Evolutionary conservation across 2,888 invertebrate species (phyloP).

Genomic region (Branchellion lobata): DNA sequence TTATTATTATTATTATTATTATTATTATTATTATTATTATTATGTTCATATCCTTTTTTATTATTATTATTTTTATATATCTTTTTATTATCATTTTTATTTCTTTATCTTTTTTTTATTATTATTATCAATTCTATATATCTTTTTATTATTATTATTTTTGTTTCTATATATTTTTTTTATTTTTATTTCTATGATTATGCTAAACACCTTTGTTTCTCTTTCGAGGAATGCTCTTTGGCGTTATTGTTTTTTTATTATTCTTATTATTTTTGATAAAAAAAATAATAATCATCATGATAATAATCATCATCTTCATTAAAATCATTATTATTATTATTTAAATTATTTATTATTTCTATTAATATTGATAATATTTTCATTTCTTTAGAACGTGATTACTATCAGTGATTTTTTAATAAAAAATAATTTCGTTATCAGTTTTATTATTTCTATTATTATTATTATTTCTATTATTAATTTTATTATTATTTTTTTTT

Average conservation of each 20-base stretch:
- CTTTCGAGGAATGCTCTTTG: too few species aligned
- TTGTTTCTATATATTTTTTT: neutral
- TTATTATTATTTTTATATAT: neutral
- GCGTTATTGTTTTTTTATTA: too few species aligned
- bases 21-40: neutral
- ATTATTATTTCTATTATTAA: too few species aligned
- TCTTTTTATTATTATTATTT: neutral
- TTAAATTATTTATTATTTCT: neutral
- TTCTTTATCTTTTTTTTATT: neutral
- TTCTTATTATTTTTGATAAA: neutral
- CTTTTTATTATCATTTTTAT: neutral
- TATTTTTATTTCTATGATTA: neutral
- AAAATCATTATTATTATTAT: conserved; percentile 15
- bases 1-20: neutral
- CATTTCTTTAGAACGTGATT: too few species aligned
- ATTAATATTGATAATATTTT: neutral
- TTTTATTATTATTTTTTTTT: too few species aligned
- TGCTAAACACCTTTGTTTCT: too few species aligned
- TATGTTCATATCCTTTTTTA: neutral
- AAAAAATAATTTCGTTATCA: too few species aligned
- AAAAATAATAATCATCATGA: neutral
- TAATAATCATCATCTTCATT: conserved; percentile 16
- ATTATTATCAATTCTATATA: neutral
- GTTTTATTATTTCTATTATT: too few species aligned
- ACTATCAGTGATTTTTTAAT: too few species aligned